Conservation (phyloP, 2,113 vertebrate genomes). For the Callocephalon fimbriatum region DNA sequence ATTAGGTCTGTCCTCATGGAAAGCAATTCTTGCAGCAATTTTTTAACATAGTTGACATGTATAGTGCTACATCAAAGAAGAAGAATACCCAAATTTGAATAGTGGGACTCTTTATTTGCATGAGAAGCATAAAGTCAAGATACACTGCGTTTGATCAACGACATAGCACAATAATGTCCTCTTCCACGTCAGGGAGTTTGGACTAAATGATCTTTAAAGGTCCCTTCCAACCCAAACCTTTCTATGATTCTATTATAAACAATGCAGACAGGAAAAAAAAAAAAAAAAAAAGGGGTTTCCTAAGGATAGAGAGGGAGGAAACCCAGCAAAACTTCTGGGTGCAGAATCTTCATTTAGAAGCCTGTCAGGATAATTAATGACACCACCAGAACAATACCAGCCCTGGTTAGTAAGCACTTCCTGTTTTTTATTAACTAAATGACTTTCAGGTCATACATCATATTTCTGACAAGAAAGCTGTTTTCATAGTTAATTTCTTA, state of each 20-base stretch:
- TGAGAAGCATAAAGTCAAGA: neutral
- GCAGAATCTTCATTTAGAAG: neutral
- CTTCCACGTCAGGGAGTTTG: accelerated
- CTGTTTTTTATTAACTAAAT: constrained; percentile 73
- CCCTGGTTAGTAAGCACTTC: constrained; percentile 42
- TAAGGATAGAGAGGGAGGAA: neutral
- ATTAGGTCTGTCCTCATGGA: neutral
- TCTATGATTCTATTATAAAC: neutral
- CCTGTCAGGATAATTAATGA: constrained; percentile 54
- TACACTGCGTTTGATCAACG: neutral
- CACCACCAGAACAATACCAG: constrained; percentile 44
- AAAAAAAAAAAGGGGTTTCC: neutral
- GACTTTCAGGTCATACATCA: constrained; percentile 65
- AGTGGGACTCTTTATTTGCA: neutral
- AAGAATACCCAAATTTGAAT: neutral
- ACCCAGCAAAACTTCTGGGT: neutral
- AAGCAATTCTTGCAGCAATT: neutral
- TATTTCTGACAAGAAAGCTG: constrained; percentile 57
- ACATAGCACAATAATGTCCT: neutral
- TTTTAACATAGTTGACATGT: neutral
- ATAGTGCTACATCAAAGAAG: neutral
- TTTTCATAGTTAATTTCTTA: constrained; percentile 74
- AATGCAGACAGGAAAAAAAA: neutral
- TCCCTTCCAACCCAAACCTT: neutral
- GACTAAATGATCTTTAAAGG: neutral